Evolutionary conservation across 1,140 invertebrate species (phyloP), one percentile per base, ranked within the genome.

Genomic region (Drosophila rhopaloa): DNA sequence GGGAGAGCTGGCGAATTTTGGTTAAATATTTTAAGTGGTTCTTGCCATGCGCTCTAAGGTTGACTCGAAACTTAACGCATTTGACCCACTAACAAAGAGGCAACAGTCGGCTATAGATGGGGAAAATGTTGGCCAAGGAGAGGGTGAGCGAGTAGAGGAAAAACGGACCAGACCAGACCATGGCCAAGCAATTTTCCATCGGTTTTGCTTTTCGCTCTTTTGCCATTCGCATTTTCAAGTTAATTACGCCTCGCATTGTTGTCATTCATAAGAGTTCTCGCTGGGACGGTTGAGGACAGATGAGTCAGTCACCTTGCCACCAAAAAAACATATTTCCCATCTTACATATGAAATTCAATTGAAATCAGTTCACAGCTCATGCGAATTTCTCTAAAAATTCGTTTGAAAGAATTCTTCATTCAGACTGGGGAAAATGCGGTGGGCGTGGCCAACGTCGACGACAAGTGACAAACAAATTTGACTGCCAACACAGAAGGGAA

Each of bases 11-110:
- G 44, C 63, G 50, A 51, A 77, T 85, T 84, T 85, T 75, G 68
- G 79, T 67, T 82, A 88, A 86, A 88, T 83, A 86, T 82, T 89
- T 88, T 81, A 88, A 88, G 84, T 88, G 84, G 84, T 89, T 89
- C 76, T 89, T 47, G 72, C 84, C 83, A 88, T 84, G 65, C 50
- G 75, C 68, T 81, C 81, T 83, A 80, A 88, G 80, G 66, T 80
- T 79, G 76, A 16, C 68, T 61, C 82, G 72, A 77, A 77, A 77
- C 71, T 65, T 73, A 81, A 82, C 84, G 84, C 84, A 88, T 89
- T 88, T 89, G 84, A 88, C 84, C 84, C 81, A 88, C 84, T 88
- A 53, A 85, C 51, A 59, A 60, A 48, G 40, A 58, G 51, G 59
- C 67, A 47, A 51, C 46, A 40, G 56, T 44, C 62, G 19, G 29